phyloP scores from a whole-genome alignment of 2,113 vertebrate genomes.

The human region GRCh38 chr17:11727501-11728000 shows the following conservation, averaged over 20 bases:
- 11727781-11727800: constrained; percentile 60
- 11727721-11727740: constrained; percentile 63
- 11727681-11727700: constrained; percentile 49
- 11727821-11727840: constrained; percentile 99
- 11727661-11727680: constrained; percentile 62
- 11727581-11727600: constrained; percentile 69
- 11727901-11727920: constrained; percentile 96
- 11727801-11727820: constrained; percentile 85
- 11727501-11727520: constrained; percentile 10
- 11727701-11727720: background rate
- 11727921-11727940: constrained; percentile 84
- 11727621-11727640: constrained; percentile 28
- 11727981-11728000: background rate
- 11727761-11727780: background rate
- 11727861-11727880: constrained; percentile 99
- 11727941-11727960: background rate
- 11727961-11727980: background rate
- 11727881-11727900: constrained; percentile 98
- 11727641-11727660: background rate
- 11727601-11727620: constrained; percentile 50
- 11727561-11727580: constrained; percentile 61
- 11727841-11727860: constrained; percentile 96
- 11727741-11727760: constrained; percentile 59
- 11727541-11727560: background rate
- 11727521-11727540: constrained; percentile 71